Evolutionary conservation across 2,113 vertebrate genomes (phyloP).

Genomic region (Siniperca knerii): DNA sequence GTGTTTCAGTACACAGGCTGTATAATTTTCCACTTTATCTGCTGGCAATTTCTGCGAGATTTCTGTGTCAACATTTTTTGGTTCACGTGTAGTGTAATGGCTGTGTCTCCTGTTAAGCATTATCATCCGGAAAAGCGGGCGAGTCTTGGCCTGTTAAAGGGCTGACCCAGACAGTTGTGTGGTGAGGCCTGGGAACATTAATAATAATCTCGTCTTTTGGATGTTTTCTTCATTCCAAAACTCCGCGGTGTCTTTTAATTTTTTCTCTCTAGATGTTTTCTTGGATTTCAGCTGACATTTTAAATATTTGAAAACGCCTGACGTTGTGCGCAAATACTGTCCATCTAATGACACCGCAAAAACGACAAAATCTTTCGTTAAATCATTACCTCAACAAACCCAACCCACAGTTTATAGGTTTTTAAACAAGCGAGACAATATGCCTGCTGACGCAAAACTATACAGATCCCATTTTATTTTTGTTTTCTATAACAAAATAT

Average conservation of each 20-base stretch:
- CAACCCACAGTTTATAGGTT: slow-evolving; percentile 33
- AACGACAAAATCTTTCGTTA: slow-evolving; percentile 46
- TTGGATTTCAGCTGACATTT: slow-evolving; percentile 47
- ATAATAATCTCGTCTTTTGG: slow-evolving; percentile 48
- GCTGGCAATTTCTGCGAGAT: slow-evolving; percentile 23
- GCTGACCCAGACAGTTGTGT: slow-evolving; percentile 59
- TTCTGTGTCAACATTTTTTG: slow-evolving; percentile 22
- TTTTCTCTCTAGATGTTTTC: slow-evolving; percentile 24
- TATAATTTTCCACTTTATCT: slow-evolving; percentile 51
- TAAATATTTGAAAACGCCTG: slow-evolving; percentile 49
- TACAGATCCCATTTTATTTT: slow-evolving; percentile 29
- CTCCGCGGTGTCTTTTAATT: not conserved
- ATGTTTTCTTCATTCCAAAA: slow-evolving; percentile 40
- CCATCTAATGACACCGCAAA: slow-evolving; percentile 50
- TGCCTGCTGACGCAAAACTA: slow-evolving; percentile 4
- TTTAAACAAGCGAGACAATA: slow-evolving; percentile 48
- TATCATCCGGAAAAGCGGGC: slow-evolving; percentile 48
- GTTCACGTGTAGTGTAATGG: slow-evolving; percentile 30
- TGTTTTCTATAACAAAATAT: slow-evolving; percentile 37
- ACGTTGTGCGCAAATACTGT: slow-evolving; percentile 23
- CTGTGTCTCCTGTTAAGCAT: slow-evolving; percentile 57
- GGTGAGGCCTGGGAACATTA: slow-evolving; percentile 59
- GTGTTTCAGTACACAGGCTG: slow-evolving; percentile 7
- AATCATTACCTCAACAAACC: slow-evolving; percentile 41
- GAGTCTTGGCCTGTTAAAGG: slow-evolving; percentile 50